Conservation (phyloP, 2,113 vertebrate genomes). For the Myrmecophaga tridactyla region DNA sequence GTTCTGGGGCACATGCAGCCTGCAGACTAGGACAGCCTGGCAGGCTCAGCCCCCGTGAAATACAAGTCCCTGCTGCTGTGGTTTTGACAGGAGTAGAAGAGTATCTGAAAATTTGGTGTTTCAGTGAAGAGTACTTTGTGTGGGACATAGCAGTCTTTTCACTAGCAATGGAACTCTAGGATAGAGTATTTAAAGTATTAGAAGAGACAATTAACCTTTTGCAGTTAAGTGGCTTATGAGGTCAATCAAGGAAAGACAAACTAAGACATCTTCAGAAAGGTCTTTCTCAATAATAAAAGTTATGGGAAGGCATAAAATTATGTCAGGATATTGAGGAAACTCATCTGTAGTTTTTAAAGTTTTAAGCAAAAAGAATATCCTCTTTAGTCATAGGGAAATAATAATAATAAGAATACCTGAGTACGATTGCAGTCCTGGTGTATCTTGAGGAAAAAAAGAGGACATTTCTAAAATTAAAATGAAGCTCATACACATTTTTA, state of each 20-base stretch:
- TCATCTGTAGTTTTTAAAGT: neutral
- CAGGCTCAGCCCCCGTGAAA: neutral
- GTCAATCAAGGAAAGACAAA: neutral
- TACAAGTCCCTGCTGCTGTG: neutral
- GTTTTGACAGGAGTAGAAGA: neutral
- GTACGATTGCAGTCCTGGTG: neutral
- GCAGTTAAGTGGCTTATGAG: neutral
- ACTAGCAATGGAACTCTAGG: neutral
- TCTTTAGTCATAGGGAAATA: neutral
- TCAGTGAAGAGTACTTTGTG: neutral
- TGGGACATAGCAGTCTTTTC: neutral
- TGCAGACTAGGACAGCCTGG: too few relatives aligned
- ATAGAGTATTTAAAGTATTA: neutral
- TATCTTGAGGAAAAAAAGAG: slow-evolving; percentile 27
- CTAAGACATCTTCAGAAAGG: neutral
- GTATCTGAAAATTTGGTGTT: neutral
- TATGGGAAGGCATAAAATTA: neutral
- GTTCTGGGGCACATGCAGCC: too few relatives aligned
- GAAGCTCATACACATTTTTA: slow-evolving; percentile 16
- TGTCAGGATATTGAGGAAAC: neutral
- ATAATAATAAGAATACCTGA: neutral
- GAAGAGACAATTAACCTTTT: neutral
- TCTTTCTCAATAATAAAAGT: neutral
- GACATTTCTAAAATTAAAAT: slow-evolving; percentile 53
- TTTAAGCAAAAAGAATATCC: neutral